Evolutionary conservation across 1,140 invertebrate genomes (phyloP).

Genomic region (Drosophila saltans): DNA sequence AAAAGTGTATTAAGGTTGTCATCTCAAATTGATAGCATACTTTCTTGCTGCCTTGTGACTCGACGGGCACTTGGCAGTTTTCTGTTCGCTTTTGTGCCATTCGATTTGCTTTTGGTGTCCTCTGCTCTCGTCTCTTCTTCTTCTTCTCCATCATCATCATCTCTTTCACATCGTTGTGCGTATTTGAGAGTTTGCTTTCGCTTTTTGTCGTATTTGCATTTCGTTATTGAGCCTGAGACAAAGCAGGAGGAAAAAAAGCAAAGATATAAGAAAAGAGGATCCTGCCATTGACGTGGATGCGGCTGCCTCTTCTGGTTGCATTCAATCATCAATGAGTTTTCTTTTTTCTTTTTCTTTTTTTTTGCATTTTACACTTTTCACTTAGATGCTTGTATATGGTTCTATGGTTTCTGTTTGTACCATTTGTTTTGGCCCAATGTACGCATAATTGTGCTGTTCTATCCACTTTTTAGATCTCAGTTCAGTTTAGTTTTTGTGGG

Average conservation of each 20-base stretch:
- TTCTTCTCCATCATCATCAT: not conserved
- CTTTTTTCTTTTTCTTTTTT: too few species aligned
- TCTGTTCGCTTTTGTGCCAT: constrained; percentile 52
- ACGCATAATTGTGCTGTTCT: constrained; percentile 37
- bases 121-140: constrained; percentile 1
- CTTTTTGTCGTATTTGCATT: constrained; percentile 79
- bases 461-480: constrained; percentile 14
- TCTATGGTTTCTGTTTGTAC: constrained; percentile 34
- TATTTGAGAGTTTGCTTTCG: constrained; percentile 79
- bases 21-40: constrained; percentile 21
- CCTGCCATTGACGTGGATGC: constrained; percentile 30
- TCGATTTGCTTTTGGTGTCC: constrained; percentile 56
- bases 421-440: constrained; percentile 54
- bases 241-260: constrained; percentile 54
- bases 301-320: constrained; percentile 36
- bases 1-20: constrained; percentile 20
- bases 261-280: constrained; percentile 7
- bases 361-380: constrained; percentile 79
- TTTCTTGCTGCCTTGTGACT: constrained; percentile 33
- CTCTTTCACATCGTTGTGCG: constrained; percentile 40
- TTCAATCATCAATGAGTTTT: constrained; percentile 77
- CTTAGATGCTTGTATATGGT: constrained; percentile 44
- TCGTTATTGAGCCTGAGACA: constrained; percentile 81
- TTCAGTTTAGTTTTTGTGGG: constrained; percentile 31
- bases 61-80: constrained; percentile 63